These are phyloP conservation scores for Sceloporus tristichus DNA, from an alignment of 2,113 vertebrate species.

Conservation along the genomic window DNA sequence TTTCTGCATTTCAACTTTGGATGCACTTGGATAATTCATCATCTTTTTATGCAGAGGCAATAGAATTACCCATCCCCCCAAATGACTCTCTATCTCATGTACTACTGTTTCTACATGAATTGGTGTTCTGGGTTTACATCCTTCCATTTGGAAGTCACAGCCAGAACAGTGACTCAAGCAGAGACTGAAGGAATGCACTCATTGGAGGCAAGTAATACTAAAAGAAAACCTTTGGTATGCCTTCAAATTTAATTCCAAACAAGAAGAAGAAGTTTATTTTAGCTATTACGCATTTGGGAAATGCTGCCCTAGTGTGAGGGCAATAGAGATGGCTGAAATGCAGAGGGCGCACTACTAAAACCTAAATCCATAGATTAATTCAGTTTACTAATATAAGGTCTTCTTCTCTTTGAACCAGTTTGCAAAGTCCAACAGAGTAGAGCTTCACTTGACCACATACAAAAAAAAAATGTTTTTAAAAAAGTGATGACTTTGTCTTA, in stretches of 20 bases:
- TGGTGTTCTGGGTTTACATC: not conserved
- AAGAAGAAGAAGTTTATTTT: not conserved
- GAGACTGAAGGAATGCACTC: not conserved
- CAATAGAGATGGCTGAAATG: slow-evolving; percentile 2
- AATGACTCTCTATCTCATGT: not conserved
- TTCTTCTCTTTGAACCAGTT: slow-evolving; percentile 48
- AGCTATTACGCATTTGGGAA: not conserved
- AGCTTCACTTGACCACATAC: slow-evolving; percentile 21
- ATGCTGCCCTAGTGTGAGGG: not conserved
- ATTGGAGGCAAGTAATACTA: not conserved
- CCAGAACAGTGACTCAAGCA: not conserved
- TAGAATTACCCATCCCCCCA: not conserved
- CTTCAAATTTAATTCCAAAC: not conserved
- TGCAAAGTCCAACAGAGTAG: slow-evolving; percentile 47
- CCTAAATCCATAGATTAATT: slow-evolving; percentile 51
- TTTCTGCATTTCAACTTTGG: not conserved
- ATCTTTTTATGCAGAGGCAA: not conserved
- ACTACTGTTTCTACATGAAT: not conserved
- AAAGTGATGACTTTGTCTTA: not conserved
- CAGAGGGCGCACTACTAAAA: slow-evolving; percentile 24
- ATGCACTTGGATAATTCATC: not conserved
- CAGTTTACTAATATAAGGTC: slow-evolving; percentile 28
- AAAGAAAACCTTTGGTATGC: not conserved
- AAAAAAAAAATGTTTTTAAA: not conserved
- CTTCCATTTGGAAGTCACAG: not conserved